phyloP scores from a whole-genome alignment of 2,888 invertebrate species.

The Orthosia cruda region DNA sequence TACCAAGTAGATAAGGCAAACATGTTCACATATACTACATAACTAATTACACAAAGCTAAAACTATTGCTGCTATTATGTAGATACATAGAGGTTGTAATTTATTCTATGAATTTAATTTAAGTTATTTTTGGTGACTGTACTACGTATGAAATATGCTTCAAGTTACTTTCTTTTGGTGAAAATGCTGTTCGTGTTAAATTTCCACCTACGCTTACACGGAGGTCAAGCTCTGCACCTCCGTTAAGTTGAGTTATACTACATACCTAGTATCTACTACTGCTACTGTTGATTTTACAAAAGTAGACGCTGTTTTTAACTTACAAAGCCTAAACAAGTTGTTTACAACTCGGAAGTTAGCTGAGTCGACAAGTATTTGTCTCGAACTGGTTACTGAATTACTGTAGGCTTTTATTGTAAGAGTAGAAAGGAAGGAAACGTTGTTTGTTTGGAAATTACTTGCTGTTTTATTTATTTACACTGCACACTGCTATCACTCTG shows the following conservation, averaged over 20 bases:
- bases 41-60: too few species aligned
- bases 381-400: constrained; percentile 13
- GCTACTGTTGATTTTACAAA: constrained; percentile 46
- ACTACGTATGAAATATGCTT: too few species aligned
- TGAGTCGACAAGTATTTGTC: constrained; percentile 40
- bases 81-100: too few species aligned
- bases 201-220: not conserved
- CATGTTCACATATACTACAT: too few species aligned
- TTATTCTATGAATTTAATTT: too few species aligned
- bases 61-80: too few species aligned
- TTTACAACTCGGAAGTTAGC: constrained; percentile 44
- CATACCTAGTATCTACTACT: not conserved
- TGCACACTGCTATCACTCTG: not conserved
- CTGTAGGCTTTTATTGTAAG: constrained; percentile 11
- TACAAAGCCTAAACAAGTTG: constrained; percentile 57
- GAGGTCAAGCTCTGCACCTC: not conserved
- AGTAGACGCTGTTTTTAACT: constrained; percentile 43
- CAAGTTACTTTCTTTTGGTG: too few species aligned
- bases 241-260: not conserved
- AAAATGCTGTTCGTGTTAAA: too few species aligned
- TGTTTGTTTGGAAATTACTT: not conserved
- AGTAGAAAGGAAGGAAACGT: not conserved
- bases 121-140: too few species aligned
- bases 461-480: not conserved
- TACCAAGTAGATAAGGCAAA: too few species aligned